Evolutionary conservation across 1,140 invertebrate species (phyloP).

Genomic region (Anthonomus grandis): DNA sequence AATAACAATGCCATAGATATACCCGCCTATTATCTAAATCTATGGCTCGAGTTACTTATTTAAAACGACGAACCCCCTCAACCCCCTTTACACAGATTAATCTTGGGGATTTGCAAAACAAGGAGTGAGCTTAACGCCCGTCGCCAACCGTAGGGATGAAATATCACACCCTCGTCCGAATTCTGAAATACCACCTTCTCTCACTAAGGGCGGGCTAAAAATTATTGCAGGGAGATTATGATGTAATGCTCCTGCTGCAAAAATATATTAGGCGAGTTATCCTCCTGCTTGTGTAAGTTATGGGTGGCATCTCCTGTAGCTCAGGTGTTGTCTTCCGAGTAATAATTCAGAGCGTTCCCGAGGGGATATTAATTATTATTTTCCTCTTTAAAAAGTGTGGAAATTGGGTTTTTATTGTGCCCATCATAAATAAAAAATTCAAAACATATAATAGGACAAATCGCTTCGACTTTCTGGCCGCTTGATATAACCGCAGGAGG

Average conservation of each 20-base stretch:
- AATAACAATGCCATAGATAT: too few relatives aligned
- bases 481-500: too few relatives aligned
- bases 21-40: too few relatives aligned
- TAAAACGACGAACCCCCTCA: conserved; percentile 15
- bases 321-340: conserved; percentile 27
- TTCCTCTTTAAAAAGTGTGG: too few relatives aligned
- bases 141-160: conserved; percentile 19
- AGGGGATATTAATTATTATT: too few relatives aligned
- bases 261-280: conserved; percentile 21
- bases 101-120: conserved; percentile 24
- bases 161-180: conserved; percentile 27
- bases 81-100: too few relatives aligned
- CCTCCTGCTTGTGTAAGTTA: conserved; percentile 8
- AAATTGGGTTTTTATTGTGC: too few relatives aligned
- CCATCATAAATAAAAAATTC: too few relatives aligned
- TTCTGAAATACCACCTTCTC: conserved; percentile 26
- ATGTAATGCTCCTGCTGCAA: conserved; percentile 23
- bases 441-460: too few relatives aligned
- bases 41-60: conserved; percentile 21
- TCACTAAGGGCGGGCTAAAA: conserved; percentile 18
- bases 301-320: conserved; percentile 18
- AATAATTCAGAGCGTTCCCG: too few relatives aligned
- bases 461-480: too few relatives aligned
- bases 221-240: conserved; percentile 29
- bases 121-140: conserved; percentile 9